Conservation (phyloP, 2,113 vertebrate species). For the Pelusios castaneus region DNA sequence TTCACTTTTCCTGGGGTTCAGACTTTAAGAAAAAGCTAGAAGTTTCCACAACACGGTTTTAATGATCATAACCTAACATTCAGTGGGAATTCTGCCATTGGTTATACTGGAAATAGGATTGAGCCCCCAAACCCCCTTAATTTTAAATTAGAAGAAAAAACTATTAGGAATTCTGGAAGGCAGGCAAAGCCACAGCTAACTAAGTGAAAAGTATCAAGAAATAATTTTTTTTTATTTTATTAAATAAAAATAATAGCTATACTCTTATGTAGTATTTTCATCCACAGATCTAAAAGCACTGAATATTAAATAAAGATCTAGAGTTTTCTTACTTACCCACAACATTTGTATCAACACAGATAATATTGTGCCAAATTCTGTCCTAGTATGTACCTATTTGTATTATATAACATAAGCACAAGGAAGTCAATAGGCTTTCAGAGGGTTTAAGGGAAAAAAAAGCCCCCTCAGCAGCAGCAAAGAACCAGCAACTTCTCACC, state of each 20-base stretch:
- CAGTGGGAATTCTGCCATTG: not conserved
- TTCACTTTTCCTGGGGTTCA: not conserved
- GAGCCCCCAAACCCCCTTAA: not conserved
- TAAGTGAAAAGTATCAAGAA: not conserved
- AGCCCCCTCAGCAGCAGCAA: not conserved
- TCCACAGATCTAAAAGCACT: not conserved
- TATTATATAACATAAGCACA: fast-evolving
- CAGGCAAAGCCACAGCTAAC: not conserved
- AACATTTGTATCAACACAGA: not conserved
- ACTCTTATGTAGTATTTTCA: not conserved
- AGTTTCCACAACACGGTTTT: not conserved
- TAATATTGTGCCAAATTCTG: not conserved
- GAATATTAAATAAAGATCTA: not conserved
- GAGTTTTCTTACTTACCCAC: not conserved
- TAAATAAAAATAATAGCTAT: not conserved
- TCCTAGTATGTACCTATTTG: not conserved
- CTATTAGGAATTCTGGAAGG: not conserved
- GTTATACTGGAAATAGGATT: not conserved
- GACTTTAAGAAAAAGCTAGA: not conserved
- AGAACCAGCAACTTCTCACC: not conserved
- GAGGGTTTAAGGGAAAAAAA: not conserved
- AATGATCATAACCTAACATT: not conserved
- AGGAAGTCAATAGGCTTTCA: not conserved
- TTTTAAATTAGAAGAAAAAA: not conserved
- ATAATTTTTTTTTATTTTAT: fast-evolving